Base-by-base conservation (phyloP, 2,797 vertebrate genomes). In the Philypnodon macrostomus region DNA sequence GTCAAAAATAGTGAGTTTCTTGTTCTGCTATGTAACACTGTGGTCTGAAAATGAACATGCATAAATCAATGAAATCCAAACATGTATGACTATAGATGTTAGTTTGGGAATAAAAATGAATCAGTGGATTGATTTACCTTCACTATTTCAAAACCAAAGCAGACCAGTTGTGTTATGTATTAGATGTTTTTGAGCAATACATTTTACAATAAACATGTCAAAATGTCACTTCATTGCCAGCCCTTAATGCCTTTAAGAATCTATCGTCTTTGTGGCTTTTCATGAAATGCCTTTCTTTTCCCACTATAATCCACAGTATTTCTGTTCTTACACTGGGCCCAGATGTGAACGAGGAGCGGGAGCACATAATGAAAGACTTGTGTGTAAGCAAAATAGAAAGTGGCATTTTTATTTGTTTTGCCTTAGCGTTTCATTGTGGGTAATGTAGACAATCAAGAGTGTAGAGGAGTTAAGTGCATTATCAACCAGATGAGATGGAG, bases 381-480 rank as follows among this genome's bases (percentile, higher is more conserved):
- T 85, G 75, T 64, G 76, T 75, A 64, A n/a, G n/a, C 80, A 53
- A 76, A 87, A 89, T 87, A 84, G 88, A 88, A 90, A 90, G 80
- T 82, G 85, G 74, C 85, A 79, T 88, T 84, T 87, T 80, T 83
- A 83, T 78, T 86, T 86, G 79, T 71, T 85, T 85, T 85, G 77
- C 73, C 84, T 60, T 71, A 36, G 19, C 77, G 62, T 81, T 87
- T 79, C 71, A 81, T 85, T 82, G 76, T 66, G 47, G 53, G 70
- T 87, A 88, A 89, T 84, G 83, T 71, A 81, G 74, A 87, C 85
- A 87, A 86, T 89, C 86, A 87, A 78, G 79, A 80, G 77, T 75
- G 80, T 76, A 85, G 77, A 80, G 73, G 81, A 83, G 82, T 88
- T 90, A 89, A 90, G 85, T 88, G 84, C 83, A 89, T 90, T 88